Evolutionary conservation across 2,888 invertebrate genomes (phyloP).

Genomic region (Meteorus colon): DNA sequence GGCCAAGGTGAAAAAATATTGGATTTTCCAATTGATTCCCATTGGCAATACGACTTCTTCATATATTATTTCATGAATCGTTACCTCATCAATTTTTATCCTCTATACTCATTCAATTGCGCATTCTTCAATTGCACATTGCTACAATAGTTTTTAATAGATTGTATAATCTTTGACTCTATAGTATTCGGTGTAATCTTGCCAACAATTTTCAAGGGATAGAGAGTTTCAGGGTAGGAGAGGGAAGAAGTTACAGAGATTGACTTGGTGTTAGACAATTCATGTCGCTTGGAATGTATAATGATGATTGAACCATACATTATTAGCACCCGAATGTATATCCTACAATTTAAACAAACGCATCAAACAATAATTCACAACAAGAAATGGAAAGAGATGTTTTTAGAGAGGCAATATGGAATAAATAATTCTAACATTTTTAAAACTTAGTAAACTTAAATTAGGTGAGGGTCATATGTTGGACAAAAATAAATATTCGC

Average conservation of each 20-base stretch:
- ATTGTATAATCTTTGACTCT: not conserved
- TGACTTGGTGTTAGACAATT: not conserved
- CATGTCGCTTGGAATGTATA: not conserved
- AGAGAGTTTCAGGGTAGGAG: not conserved
- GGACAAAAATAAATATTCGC: constrained; percentile 4
- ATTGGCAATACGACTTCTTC: not conserved
- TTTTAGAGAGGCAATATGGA: not conserved
- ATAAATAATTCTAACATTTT: not conserved
- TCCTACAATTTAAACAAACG: too few relatives aligned
- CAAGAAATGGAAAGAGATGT: not conserved
- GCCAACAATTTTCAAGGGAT: not conserved
- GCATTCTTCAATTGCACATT: too few relatives aligned
- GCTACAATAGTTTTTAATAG: too few relatives aligned
- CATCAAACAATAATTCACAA: not conserved
- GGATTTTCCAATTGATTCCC: too few relatives aligned
- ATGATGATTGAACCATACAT: not conserved
- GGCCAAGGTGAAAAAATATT: too few relatives aligned
- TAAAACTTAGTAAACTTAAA: not conserved
- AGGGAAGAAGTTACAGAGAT: not conserved
- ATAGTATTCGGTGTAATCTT: not conserved
- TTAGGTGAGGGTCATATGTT: constrained; percentile 1
- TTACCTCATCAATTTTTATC: not conserved
- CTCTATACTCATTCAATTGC: not conserved
- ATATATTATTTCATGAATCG: not conserved
- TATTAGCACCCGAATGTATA: not conserved